Evolutionary conservation across 2,888 invertebrate genomes (phyloP).

Genomic region (Acanthosoma haemorrhoidale): DNA sequence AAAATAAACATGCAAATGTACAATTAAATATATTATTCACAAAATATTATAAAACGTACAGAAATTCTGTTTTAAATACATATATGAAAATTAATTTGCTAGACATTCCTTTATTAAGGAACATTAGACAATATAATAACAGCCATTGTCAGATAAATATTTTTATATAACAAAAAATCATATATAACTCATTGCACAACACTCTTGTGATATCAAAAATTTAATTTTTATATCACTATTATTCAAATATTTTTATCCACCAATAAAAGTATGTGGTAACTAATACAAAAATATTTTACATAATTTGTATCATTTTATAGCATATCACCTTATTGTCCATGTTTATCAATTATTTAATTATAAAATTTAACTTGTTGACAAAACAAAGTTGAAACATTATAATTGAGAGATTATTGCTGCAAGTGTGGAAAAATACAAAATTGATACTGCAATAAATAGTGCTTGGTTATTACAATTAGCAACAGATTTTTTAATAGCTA

Average conservation of each 20-base stretch:
- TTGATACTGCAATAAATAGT: too few relatives aligned
- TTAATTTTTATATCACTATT: not conserved
- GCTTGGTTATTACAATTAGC: too few relatives aligned
- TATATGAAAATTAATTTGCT: not conserved
- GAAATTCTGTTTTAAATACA: not conserved
- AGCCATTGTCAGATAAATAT: slow-evolving; percentile 3
- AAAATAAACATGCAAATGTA: slow-evolving; percentile 20
- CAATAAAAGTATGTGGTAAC: slow-evolving; percentile 20
- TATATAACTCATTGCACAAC: slow-evolving; percentile 17
- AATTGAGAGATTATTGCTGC: too few relatives aligned
- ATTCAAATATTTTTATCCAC: slow-evolving; percentile 12
- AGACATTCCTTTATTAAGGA: not conserved
- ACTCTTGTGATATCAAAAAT: not conserved
- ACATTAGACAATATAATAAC: not conserved
- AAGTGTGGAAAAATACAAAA: too few relatives aligned
- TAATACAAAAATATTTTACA: not conserved
- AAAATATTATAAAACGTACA: not conserved
- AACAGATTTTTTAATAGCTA: too few relatives aligned
- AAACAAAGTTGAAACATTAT: too few relatives aligned
- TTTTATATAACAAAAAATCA: not conserved
- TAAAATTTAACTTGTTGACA: too few relatives aligned
- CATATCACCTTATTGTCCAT: not conserved
- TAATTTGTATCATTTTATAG: slow-evolving; percentile 2
- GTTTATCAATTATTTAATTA: too few relatives aligned
- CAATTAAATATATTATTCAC: slow-evolving; percentile 18